Conservation (phyloP, 2,113 vertebrate species). For the Puffinus mauretanicus region DNA sequence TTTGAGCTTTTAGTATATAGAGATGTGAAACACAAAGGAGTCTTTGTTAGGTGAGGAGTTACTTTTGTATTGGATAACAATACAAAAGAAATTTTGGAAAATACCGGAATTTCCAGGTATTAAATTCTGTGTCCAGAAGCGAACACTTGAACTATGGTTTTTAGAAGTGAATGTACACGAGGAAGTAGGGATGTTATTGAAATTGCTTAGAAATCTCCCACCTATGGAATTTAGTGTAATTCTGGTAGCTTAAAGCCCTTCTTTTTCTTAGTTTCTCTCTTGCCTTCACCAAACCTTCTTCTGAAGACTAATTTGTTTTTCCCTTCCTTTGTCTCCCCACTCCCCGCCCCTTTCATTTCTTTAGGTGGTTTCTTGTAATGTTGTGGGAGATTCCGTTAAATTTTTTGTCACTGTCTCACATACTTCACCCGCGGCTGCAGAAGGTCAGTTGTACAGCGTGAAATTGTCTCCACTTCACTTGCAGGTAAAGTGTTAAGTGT, state of each 20-base stretch:
- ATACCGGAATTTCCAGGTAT: neutral
- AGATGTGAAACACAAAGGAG: neutral
- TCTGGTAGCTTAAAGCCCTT: neutral
- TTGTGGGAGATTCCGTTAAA: conserved; percentile 79
- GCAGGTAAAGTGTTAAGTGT: conserved; percentile 77
- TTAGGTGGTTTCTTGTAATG: conserved; percentile 83
- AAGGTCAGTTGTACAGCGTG: conserved; percentile 72
- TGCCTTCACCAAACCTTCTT: neutral
- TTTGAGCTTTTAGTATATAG: neutral
- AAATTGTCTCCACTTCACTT: conserved; percentile 82
- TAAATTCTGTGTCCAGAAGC: neutral
- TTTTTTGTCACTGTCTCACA: conserved; percentile 74
- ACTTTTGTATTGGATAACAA: neutral
- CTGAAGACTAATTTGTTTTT: neutral
- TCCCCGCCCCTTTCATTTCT: neutral
- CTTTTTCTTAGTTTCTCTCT: neutral
- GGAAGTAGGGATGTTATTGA: neutral
- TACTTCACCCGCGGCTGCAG: neutral
- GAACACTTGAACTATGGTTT: neutral
- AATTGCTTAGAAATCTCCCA: neutral
- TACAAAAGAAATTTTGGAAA: neutral
- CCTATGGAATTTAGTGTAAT: neutral
- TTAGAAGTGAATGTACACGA: neutral
- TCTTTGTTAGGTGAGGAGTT: neutral
- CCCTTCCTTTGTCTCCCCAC: neutral